Conservation (phyloP, 2,888 invertebrate genomes). For the Perithous albicinctus region DNA sequence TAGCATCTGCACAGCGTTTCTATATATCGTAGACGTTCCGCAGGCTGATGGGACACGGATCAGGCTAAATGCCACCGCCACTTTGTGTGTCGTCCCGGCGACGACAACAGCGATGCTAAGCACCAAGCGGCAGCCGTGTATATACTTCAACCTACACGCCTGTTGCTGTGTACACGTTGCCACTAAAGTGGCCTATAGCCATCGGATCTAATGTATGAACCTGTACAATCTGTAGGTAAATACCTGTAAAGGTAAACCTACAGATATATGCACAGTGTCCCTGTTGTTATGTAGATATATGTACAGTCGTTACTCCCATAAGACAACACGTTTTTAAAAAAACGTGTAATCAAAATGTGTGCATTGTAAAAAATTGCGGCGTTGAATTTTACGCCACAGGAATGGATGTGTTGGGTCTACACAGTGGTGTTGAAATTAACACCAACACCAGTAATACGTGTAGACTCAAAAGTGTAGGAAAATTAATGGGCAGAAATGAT, state of each 20-base stretch:
- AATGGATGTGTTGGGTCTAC: too few relatives aligned
- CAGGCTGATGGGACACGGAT: conserved; percentile 72
- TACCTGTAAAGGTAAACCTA: conserved; percentile 8
- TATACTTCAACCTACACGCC: conserved; percentile 32
- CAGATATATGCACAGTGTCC: background rate
- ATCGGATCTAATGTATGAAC: conserved; percentile 27
- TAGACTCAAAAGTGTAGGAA: too few relatives aligned
- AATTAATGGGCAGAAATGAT: too few relatives aligned
- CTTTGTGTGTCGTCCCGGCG: conserved; percentile 63
- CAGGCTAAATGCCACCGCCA: conserved; percentile 76
- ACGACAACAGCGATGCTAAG: conserved; percentile 1
- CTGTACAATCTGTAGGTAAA: background rate
- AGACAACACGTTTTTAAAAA: background rate
- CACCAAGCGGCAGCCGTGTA: conserved; percentile 11
- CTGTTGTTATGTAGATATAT: background rate
- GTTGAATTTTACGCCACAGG: too few relatives aligned
- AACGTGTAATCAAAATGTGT: too few relatives aligned
- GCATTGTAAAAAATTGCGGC: too few relatives aligned
- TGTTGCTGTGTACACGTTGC: background rate
- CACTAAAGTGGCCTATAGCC: conserved; percentile 9
- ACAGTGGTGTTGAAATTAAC: too few relatives aligned
- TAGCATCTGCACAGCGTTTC: conserved; percentile 11
- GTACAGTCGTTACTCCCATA: background rate
- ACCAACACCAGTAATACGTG: too few relatives aligned
- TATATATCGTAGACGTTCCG: conserved; percentile 64